Conservation (phyloP, 2,797 vertebrate genomes). For the Acanthurus lineatus region DNA sequence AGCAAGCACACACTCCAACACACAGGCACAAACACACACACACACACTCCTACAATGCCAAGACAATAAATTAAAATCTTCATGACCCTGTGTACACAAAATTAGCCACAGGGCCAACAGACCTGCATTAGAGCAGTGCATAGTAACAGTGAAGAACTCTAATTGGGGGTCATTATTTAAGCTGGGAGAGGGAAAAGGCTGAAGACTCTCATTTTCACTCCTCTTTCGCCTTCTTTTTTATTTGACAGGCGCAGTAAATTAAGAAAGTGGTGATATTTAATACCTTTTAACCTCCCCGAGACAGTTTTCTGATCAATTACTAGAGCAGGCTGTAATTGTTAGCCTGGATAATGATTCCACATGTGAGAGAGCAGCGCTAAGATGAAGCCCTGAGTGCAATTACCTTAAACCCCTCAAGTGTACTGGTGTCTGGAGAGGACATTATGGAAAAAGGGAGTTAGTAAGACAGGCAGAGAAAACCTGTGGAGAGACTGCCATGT, state of each 20-base stretch:
- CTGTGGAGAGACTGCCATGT: slow-evolving; percentile 47
- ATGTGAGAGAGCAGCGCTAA: slow-evolving; percentile 80
- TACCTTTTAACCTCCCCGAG: slow-evolving; percentile 86
- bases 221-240: slow-evolving; percentile 77
- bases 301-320: slow-evolving; percentile 89
- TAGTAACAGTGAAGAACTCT: slow-evolving; percentile 81
- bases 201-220: slow-evolving; percentile 83
- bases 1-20: neutral
- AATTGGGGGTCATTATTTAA: slow-evolving; percentile 87
- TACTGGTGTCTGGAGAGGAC: slow-evolving; percentile 81
- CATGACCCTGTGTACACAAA: slow-evolving; percentile 85
- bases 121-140: slow-evolving; percentile 79
- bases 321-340: slow-evolving; percentile 86
- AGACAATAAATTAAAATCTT: slow-evolving; percentile 81
- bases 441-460: slow-evolving; percentile 73
- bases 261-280: slow-evolving; percentile 88
- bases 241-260: slow-evolving; percentile 87
- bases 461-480: slow-evolving; percentile 65
- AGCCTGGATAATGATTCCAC: slow-evolving; percentile 86
- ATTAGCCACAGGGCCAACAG: slow-evolving; percentile 83
- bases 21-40: slow-evolving; percentile 18
- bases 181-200: slow-evolving; percentile 75
- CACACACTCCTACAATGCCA: slow-evolving; percentile 54
- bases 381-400: slow-evolving; percentile 86
- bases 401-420: slow-evolving; percentile 85